A percentile compares a stretch with the other conserved stretches of the same genome.
Conservation (phyloP, 2,888 invertebrate genomes). For the Philhelius pedissequus region DNA sequence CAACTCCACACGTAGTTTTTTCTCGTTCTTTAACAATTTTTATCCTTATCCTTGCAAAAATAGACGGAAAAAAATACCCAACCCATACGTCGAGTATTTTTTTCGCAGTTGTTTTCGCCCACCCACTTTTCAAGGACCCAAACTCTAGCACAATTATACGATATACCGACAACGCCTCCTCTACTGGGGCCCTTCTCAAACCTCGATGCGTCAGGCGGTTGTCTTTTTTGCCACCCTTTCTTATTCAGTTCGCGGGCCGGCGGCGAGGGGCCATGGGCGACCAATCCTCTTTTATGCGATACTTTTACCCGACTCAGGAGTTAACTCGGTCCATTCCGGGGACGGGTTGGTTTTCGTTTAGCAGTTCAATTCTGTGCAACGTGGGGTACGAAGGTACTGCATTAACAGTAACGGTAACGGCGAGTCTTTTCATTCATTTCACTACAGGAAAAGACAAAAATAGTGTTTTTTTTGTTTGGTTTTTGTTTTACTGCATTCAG, state of each 20-base stretch:
- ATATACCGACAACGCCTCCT: slow-evolving; percentile 35
- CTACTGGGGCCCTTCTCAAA: slow-evolving; percentile 52
- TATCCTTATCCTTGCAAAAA: slow-evolving; percentile 56
- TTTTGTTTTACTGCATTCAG: slow-evolving; percentile 33
- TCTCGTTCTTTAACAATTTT: slow-evolving; percentile 44
- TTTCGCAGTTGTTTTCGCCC: not conserved
- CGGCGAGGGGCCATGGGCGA: not conserved
- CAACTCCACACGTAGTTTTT: slow-evolving; percentile 11
- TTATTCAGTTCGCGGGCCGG: too few species aligned
- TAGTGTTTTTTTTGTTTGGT: not conserved
- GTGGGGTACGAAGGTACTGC: slow-evolving; percentile 48
- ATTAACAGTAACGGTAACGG: slow-evolving; percentile 23
- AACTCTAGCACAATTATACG: slow-evolving; percentile 30
- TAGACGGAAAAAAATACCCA: slow-evolving; percentile 3
- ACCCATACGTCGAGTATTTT: slow-evolving; percentile 22
- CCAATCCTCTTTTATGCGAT: slow-evolving; percentile 36
- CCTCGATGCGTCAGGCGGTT: slow-evolving; percentile 13
- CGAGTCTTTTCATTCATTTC: slow-evolving; percentile 39
- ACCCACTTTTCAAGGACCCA: slow-evolving; percentile 22
- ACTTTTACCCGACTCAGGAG: slow-evolving; percentile 54
- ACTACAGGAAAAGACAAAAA: slow-evolving; percentile 27
- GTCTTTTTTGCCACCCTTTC: slow-evolving; percentile 11
- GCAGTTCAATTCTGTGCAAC: slow-evolving; percentile 58
- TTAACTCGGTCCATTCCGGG: slow-evolving; percentile 61
- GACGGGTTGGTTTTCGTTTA: slow-evolving; percentile 53